Evolutionary conservation across 2,888 invertebrate genomes (phyloP).

Genomic region (Drosophila meridionalis): DNA sequence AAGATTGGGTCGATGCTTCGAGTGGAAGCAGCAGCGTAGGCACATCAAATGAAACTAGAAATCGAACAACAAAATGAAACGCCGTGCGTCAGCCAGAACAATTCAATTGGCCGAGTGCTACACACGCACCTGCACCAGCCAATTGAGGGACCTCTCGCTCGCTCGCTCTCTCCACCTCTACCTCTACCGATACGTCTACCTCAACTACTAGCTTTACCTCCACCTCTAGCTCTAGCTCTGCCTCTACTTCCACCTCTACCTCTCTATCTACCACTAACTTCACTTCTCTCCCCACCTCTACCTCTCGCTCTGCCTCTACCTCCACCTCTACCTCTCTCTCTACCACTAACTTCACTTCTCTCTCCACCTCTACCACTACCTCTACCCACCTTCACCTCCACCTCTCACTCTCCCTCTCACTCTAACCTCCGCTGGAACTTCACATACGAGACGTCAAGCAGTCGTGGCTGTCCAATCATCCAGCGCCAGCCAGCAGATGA

Average conservation of each 20-base stretch:
- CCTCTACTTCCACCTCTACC: background rate
- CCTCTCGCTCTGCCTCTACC: background rate
- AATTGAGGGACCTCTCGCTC: constrained; percentile 19
- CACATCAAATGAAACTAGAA: constrained; percentile 54
- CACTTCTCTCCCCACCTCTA: background rate
- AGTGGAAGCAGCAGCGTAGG: constrained; percentile 3
- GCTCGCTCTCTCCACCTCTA: background rate
- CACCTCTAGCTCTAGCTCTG: too few relatives aligned
- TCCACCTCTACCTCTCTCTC: background rate
- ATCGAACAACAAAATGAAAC: constrained; percentile 60
- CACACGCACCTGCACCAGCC: constrained; percentile 36
- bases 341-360: too few relatives aligned
- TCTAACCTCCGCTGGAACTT: background rate
- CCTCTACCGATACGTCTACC: background rate
- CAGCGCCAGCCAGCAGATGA: constrained; percentile 23
- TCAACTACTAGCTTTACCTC: too few relatives aligned
- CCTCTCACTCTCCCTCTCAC: background rate
- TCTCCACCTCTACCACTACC: background rate
- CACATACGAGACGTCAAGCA: constrained; percentile 44
- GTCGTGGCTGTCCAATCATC: constrained; percentile 30
- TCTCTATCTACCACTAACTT: background rate
- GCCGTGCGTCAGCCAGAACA: constrained; percentile 55
- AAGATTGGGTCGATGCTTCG: constrained; percentile 1
- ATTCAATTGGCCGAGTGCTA: constrained; percentile 66
- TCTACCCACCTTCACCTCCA: background rate